phyloP scores from a whole-genome alignment of 2,797 vertebrate species.

The Toxotes lorentzi region DNA sequence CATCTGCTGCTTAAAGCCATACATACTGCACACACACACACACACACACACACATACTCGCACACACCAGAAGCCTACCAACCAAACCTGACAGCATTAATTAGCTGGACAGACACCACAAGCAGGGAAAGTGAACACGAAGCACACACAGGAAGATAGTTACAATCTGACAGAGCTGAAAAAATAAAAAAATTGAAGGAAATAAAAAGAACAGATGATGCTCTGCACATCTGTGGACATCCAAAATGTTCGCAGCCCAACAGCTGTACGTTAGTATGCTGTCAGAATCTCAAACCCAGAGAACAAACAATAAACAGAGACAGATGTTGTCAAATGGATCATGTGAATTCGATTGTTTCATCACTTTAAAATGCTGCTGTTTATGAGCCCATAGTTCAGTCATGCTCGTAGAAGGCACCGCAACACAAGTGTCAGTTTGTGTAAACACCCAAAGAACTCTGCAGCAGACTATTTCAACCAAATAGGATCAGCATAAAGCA shows the following conservation, averaged over 20 bases:
- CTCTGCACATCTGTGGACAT: conserved; percentile 7
- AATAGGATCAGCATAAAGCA: conserved; percentile 12
- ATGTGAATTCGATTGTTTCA: neutral
- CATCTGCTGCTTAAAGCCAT: conserved; percentile 77
- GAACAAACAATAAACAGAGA: conserved; percentile 6
- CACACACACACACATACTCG: conserved; percentile 20
- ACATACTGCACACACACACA: conserved; percentile 40
- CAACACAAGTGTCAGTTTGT: conserved; percentile 13
- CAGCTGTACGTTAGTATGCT: conserved; percentile 1
- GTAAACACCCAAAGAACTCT: conserved; percentile 16
- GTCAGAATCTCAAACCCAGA: conserved; percentile 10
- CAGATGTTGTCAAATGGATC: neutral
- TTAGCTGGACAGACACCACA: conserved; percentile 50
- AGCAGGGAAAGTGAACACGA: conserved; percentile 21
- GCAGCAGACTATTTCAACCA: conserved; percentile 4
- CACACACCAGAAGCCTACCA: conserved; percentile 31
- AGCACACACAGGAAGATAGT: conserved; percentile 12
- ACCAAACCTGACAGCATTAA: conserved; percentile 60
- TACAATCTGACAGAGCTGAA: neutral
- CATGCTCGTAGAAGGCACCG: neutral
- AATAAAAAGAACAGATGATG: neutral
- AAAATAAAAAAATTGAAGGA: neutral
- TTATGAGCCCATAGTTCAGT: neutral
- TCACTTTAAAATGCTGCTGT: conserved; percentile 1
- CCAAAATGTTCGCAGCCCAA: neutral